A percentile compares a stretch with the other conserved stretches of the same genome.
These are phyloP conservation scores for Nephotettix cincticeps DNA, from an alignment of 1,140 invertebrate species.

Conservation along the genomic window DNA sequence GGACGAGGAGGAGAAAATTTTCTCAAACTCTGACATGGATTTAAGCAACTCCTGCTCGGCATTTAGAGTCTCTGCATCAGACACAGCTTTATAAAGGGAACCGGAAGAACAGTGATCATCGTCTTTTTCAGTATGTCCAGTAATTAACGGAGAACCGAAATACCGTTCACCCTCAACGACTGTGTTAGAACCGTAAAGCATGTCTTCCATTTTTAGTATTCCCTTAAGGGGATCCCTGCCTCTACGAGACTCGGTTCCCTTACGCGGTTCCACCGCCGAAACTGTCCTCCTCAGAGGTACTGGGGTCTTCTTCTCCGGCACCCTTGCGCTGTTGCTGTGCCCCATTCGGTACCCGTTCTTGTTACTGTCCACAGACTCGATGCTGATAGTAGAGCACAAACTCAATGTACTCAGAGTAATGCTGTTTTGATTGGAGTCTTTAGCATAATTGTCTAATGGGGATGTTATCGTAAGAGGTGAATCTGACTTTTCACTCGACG, in stretches of 20 bases:
- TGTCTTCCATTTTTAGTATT: conserved; percentile 37
- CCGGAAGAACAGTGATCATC: conserved; percentile 1
- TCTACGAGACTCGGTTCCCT: conserved; percentile 11
- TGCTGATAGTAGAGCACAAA: conserved; percentile 48
- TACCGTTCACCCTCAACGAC: conserved; percentile 4
- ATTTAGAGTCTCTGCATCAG: conserved; percentile 36
- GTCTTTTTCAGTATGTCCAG: background rate
- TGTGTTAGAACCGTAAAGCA: conserved; percentile 28
- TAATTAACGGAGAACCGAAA: conserved; percentile 9
- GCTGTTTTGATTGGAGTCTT: conserved; percentile 32
- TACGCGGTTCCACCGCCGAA: conserved; percentile 19
- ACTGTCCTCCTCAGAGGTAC: conserved; percentile 27
- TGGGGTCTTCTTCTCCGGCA: conserved; percentile 23
- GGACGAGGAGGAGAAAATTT: conserved; percentile 30
- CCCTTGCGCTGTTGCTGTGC: conserved; percentile 12
- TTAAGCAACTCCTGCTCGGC: conserved; percentile 39
- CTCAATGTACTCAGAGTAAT: conserved; percentile 50
- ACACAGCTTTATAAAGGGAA: conserved; percentile 4
- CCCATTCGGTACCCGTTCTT: conserved; percentile 26
- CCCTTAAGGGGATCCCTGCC: conserved; percentile 14
- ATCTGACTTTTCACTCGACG: conserved; percentile 11
- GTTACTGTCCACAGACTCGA: conserved; percentile 38
- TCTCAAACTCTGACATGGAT: conserved; percentile 43
- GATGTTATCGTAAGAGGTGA: conserved; percentile 11
- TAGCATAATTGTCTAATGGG: background rate